A percentile compares a stretch with the other conserved stretches of the same genome.
Conservation (phyloP, 1,140 invertebrate species). For the Gonatopus flavifemur region DNA sequence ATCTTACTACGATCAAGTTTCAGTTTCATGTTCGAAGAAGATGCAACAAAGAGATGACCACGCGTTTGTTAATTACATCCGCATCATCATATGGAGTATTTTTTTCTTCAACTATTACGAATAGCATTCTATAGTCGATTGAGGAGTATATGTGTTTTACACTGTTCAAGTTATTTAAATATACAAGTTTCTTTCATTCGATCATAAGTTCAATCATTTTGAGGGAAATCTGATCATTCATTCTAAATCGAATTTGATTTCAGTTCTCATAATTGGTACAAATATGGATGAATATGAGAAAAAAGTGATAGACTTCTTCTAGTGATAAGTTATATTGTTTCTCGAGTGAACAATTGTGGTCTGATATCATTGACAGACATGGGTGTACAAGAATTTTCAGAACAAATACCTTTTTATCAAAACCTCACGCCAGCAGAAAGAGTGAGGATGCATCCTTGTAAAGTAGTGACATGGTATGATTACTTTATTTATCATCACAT, state of each 20-base stretch:
- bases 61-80: too few species aligned
- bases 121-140: too few species aligned
- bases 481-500: background rate
- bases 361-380: constrained; percentile 9
- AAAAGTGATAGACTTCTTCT: background rate
- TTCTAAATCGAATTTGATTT: constrained; percentile 1
- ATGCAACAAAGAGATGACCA: too few species aligned
- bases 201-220: too few species aligned
- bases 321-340: constrained; percentile 8
- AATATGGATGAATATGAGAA: background rate
- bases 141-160: too few species aligned
- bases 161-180: too few species aligned
- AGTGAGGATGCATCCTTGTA: constrained; percentile 45
- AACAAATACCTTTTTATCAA: constrained; percentile 41
- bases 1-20: too few species aligned
- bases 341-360: background rate
- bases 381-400: constrained; percentile 23
- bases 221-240: too few species aligned
- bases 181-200: too few species aligned
- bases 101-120: too few species aligned
- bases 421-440: constrained; percentile 47
- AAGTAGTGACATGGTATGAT: constrained; percentile 49
- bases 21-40: too few species aligned
- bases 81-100: too few species aligned
- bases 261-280: constrained; percentile 11